Conservation (phyloP, 2,113 vertebrate species). For the Crotophaga sulcirostris region DNA sequence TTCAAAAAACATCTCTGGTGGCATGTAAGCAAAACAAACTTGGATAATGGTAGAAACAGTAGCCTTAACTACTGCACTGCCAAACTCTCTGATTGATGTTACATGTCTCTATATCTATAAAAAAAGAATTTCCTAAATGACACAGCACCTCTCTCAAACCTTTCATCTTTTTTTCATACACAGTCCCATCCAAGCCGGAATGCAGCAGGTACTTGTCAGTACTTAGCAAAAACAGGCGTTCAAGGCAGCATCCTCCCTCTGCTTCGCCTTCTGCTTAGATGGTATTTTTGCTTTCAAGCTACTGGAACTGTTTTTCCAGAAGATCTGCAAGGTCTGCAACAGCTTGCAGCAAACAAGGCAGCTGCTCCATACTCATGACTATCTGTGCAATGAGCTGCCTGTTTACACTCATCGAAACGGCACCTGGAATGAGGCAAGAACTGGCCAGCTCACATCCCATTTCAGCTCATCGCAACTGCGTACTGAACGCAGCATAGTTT, state of each 20-base stretch:
- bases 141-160: neutral
- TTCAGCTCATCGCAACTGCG: neutral
- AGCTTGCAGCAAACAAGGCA: neutral
- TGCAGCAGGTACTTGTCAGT: neutral
- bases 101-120: neutral
- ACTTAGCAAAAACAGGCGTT: neutral
- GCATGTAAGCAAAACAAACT: neutral
- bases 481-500: neutral
- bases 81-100: neutral
- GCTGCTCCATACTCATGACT: neutral
- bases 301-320: neutral
- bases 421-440: neutral
- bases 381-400: neutral
- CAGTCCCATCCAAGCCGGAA: neutral
- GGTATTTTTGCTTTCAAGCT: neutral
- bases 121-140: neutral
- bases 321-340: neutral
- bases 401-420: neutral
- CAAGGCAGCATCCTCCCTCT: neutral
- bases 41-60: neutral
- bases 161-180: neutral
- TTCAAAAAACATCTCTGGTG: neutral
- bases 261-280: neutral
- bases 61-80: neutral
- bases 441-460: neutral